These are phyloP conservation scores for Ephialtes manifestator DNA, from an alignment of 2,888 invertebrate genomes.

Conservation along the genomic window DNA sequence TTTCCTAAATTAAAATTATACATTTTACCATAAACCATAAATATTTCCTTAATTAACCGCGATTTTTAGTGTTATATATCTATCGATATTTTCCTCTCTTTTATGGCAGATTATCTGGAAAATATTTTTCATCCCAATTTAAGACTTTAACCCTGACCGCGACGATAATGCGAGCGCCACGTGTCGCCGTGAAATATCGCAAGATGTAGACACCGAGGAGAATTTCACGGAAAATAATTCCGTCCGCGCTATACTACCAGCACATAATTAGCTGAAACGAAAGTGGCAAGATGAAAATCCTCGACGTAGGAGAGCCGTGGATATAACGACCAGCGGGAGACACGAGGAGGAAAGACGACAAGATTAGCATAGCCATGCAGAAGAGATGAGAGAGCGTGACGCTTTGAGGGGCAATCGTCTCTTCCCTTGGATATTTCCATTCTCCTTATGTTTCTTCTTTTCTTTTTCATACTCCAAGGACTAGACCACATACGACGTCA, in stretches of 20 bases:
- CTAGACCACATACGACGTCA: constrained; percentile 12
- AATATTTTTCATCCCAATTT: constrained; percentile 27
- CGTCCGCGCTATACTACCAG: constrained; percentile 32
- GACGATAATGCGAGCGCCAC: constrained; percentile 45
- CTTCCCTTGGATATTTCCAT: constrained; percentile 8
- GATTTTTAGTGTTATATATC: too few relatives aligned
- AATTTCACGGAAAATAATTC: constrained; percentile 63
- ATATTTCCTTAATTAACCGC: too few relatives aligned
- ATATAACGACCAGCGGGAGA: constrained; percentile 47
- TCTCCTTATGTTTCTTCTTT: neutral
- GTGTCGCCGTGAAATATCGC: constrained; percentile 41
- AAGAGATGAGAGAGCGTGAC: constrained; percentile 25
- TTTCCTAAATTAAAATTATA: too few relatives aligned
- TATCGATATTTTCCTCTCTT: neutral
- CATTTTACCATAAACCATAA: too few relatives aligned
- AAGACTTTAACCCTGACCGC: constrained; percentile 38
- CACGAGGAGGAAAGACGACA: constrained; percentile 40
- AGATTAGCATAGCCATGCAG: constrained; percentile 46
- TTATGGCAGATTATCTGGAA: neutral
- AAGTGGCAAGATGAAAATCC: constrained; percentile 38
- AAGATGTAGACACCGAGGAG: constrained; percentile 41
- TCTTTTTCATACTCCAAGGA: constrained; percentile 6
- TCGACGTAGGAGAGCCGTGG: neutral
- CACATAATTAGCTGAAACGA: constrained; percentile 59
- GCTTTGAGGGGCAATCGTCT: constrained; percentile 13